These are phyloP conservation scores for Ooceraea biroi DNA, from an alignment of 1,140 invertebrate genomes.

Conservation along the genomic window DNA sequence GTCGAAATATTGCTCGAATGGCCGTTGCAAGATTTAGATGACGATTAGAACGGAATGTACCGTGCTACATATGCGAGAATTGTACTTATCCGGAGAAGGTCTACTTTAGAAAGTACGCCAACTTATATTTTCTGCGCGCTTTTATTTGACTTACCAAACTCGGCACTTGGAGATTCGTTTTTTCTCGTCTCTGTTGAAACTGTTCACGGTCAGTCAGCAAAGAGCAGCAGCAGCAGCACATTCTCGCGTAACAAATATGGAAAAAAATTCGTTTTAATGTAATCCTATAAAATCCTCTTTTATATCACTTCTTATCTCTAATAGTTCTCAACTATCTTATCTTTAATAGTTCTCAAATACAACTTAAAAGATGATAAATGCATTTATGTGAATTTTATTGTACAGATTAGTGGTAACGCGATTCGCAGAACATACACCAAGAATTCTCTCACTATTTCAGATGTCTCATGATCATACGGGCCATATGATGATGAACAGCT, in stretches of 20 bases:
- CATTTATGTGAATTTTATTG: background rate
- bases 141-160: conserved; percentile 36
- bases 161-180: conserved; percentile 61
- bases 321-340: background rate
- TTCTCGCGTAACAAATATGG: too few species aligned
- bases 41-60: conserved; percentile 46
- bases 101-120: conserved; percentile 65
- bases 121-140: conserved; percentile 14
- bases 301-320: background rate
- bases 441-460: conserved; percentile 38
- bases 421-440: background rate
- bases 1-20: too few species aligned
- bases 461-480: conserved; percentile 76
- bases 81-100: background rate
- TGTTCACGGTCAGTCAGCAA: too few species aligned
- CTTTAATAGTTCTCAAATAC: background rate
- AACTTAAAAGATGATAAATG: background rate
- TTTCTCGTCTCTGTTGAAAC: conserved; percentile 25
- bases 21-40: background rate
- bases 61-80: background rate
- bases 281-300: too few species aligned
- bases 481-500: conserved; percentile 65
- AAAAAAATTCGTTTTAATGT: too few species aligned
- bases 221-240: conserved; percentile 36
- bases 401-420: background rate